Percentiles rank a stretch among this genome's conserved stretches.
These are phyloP conservation scores for Tipula lateralis DNA, from an alignment of 2,888 invertebrate species.

Conservation along the genomic window DNA sequence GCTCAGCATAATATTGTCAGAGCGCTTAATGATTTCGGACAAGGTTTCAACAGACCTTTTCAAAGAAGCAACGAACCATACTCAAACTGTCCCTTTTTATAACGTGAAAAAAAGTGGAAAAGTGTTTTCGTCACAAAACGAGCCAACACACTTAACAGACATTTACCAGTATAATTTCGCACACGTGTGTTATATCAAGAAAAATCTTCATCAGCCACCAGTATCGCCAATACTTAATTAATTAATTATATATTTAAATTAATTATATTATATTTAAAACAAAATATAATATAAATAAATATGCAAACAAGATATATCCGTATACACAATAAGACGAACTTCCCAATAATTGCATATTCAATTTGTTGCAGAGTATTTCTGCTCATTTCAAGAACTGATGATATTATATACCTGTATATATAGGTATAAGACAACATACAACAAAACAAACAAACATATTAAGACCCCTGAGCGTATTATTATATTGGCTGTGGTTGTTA, in stretches of 20 bases:
- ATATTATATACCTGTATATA: too few relatives aligned
- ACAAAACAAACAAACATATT: background rate
- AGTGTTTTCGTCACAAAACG: too few relatives aligned
- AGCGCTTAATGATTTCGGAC: too few relatives aligned
- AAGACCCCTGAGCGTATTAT: background rate
- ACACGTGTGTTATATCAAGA: background rate
- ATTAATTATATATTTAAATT: slow-evolving; percentile 14
- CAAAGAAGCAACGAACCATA: too few relatives aligned
- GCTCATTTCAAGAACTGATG: background rate
- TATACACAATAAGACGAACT: background rate
- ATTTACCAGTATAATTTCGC: background rate
- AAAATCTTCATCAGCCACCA: background rate
- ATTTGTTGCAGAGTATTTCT: background rate
- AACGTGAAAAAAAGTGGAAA: too few relatives aligned
- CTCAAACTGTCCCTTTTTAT: too few relatives aligned
- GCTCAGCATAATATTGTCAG: too few relatives aligned
- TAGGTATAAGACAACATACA: background rate
- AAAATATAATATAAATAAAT: background rate
- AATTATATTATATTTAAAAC: background rate
- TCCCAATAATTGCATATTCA: slow-evolving; percentile 11
- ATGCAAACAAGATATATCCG: background rate
- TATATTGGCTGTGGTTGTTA: background rate
- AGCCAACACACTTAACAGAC: background rate
- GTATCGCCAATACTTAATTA: background rate
- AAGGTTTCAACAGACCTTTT: too few relatives aligned